Base-by-base conservation (phyloP, 92 coral and sea anemone genomes). In the Pocillopora meandrina region DNA sequence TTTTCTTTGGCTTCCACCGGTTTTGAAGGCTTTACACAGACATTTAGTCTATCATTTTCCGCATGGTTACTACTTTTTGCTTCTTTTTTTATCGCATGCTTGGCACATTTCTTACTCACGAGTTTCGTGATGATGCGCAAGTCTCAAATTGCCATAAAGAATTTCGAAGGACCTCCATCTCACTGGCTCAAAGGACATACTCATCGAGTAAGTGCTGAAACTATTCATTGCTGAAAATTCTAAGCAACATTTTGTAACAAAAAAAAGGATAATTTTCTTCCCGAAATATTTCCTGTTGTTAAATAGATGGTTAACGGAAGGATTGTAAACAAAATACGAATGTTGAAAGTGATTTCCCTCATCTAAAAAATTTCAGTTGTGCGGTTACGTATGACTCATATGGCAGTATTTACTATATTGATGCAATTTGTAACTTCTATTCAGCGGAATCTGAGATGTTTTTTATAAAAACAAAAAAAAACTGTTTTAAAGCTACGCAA, bases 141-240 rank as follows among this genome's bases (percentile, higher is more conserved):
- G 12, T 88, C 91, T 3, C 19, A 66, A 69, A 35, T 65, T 9
- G 52, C 71, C 49, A 64, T 78, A 16, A 60, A 67, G 13, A 31
- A 65, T 47, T 88, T 88, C 59, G 80, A 78, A n/a, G 89, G 88
- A 1, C 85, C 91, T 0, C 66, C 76, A 9, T 26, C 66, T 18
- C 91, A 84, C 71, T 88, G 91, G 91, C 76, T 88, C 3, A 78
- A 88, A 36, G 91, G 91, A 21, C 78, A 88, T 64, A 80, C 76
- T 0, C 77, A 84, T 55, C 49, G 78, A 71, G 91, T 88, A 79
- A 78, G 66, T 64, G 47, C 52, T 42, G 52, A 7, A 3, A 42
- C 52, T 7, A 42, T 42, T 42, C 52, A 42, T 42, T 42, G 8
- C 52, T 42, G 52, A 42, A 42, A 42, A 42, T 42, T 42, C 52